Conservation (phyloP, 2,888 invertebrate genomes). For the Rotaria macrura region DNA sequence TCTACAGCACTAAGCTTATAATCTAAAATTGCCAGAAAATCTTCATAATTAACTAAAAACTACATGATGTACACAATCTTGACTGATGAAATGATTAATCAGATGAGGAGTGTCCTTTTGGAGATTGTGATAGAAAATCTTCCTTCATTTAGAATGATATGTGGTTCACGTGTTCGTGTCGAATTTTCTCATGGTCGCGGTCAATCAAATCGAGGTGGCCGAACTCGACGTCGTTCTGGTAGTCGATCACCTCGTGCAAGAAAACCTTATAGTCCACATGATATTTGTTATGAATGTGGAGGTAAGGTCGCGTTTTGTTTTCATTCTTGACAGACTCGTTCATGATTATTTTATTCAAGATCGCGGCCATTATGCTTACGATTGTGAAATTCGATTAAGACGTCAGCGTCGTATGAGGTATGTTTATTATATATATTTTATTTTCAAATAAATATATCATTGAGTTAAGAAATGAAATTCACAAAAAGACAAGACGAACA, state of each 20-base stretch:
- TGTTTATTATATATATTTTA: neutral
- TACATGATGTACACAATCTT: no score
- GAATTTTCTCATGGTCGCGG: conserved; percentile 32
- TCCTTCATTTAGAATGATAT: conserved; percentile 19
- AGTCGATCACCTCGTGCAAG: conserved; percentile 1
- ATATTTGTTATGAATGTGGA: conserved; percentile 21
- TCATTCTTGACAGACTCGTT: neutral
- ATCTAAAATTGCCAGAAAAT: no score
- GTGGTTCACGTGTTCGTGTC: conserved; percentile 29
- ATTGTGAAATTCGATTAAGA: conserved; percentile 20
- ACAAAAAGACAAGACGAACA: neutral
- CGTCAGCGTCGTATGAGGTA: conserved; percentile 15
- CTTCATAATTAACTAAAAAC: no score
- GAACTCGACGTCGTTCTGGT: conserved; percentile 19
- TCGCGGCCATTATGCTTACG: conserved; percentile 18
- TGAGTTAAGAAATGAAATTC: neutral
- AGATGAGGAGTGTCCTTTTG: no score
- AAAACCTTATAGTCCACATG: conserved; percentile 6
- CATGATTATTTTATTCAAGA: neutral
- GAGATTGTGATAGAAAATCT: neutral
- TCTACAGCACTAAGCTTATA: no score
- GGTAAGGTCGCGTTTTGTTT: neutral
- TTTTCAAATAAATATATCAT: neutral
- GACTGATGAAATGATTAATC: no score
- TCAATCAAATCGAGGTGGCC: conserved; percentile 15